A percentile compares a stretch with the other conserved stretches of the same genome.
Conservation (phyloP, 2,797 vertebrate species). For the Anguilla obscura region DNA sequence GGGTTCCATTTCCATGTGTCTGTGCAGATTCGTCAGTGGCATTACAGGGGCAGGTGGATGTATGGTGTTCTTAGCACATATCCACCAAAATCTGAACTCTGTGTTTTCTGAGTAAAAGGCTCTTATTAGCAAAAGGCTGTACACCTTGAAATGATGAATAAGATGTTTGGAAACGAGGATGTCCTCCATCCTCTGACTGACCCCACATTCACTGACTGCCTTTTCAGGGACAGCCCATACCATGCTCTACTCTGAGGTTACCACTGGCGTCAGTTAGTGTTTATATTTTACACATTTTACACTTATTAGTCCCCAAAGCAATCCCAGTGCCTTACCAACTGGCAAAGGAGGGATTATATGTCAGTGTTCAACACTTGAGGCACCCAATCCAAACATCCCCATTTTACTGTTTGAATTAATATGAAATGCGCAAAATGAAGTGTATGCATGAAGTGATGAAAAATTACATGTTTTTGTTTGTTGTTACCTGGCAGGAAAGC, state of each 20-base stretch:
- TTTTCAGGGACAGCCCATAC: neutral
- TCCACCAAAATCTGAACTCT: neutral
- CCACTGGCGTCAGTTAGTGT: neutral
- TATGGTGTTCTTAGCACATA: neutral
- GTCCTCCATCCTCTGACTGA: neutral
- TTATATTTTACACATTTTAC: neutral
- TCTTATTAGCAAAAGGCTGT: conserved; percentile 55
- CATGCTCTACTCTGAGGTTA: neutral
- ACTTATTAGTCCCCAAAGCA: neutral
- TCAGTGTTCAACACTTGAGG: neutral
- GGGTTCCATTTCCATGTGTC: neutral
- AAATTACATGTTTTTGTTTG: no score
- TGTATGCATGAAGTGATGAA: neutral
- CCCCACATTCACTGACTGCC: neutral
- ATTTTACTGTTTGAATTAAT: neutral
- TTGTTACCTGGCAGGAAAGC: neutral
- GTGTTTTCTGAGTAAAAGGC: conserved; percentile 33
- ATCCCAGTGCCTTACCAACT: neutral
- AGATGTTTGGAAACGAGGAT: conserved; percentile 35
- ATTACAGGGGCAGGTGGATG: neutral
- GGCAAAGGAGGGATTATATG: neutral
- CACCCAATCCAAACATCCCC: neutral
- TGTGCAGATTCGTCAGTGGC: neutral
- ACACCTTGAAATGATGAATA: conserved; percentile 49
- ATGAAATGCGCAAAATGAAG: neutral